Base-by-base conservation (phyloP, 2,797 vertebrate genomes). In the Kryptolebias ocellatus region DNA sequence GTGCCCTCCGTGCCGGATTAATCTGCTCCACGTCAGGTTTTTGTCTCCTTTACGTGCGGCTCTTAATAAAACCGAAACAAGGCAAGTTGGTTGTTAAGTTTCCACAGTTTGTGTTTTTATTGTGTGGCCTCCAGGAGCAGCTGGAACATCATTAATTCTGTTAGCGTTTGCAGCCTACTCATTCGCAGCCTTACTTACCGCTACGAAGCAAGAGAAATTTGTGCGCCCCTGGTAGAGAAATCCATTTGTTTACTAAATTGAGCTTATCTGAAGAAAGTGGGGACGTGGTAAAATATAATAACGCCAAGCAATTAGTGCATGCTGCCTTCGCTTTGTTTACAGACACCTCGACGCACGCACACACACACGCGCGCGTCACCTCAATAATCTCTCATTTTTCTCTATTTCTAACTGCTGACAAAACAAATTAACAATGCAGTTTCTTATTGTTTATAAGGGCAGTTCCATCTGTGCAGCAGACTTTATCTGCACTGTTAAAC, bases 401-500 rank as follows among this genome's bases (percentile, higher is more conserved):
- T 64, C 29, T n/a, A 31, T 74, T 80, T 80, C 75, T 83, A 62
- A 62, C 56, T 74, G 64, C 53, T 60, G 45, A 71, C 70, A 54
- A 73, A 77, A 82, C 69, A 81, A 77, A 83, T 64, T 71, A 74
- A 75, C 78, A 64, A 47, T 31, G 55, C 67, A 60, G 61, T 62
- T 81, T 77, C 74, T 66, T 72, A 52, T 73, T 53, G 29, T 80
- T 71, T 66, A 65, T 72, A 67, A 72, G 74, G 60, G 52, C 78
- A 79, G 70, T 18, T 52, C 69, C 76, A 52, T 87, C 83, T 84
- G 68, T 50, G 29, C 46, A 70, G 71, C 69, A 66, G 60, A 31
- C 52, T 63, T 79, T 62, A 88, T 91, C 87, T 90, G 85, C 76
- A 72, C 85, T 75, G 87, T 89, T 86, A 89, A 88, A 81, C 76